Percentiles rank a stretch among this genome's conserved stretches.
phyloP scores from a whole-genome alignment of 2,113 vertebrate genomes.

The Edolisoma coerulescens region DNA sequence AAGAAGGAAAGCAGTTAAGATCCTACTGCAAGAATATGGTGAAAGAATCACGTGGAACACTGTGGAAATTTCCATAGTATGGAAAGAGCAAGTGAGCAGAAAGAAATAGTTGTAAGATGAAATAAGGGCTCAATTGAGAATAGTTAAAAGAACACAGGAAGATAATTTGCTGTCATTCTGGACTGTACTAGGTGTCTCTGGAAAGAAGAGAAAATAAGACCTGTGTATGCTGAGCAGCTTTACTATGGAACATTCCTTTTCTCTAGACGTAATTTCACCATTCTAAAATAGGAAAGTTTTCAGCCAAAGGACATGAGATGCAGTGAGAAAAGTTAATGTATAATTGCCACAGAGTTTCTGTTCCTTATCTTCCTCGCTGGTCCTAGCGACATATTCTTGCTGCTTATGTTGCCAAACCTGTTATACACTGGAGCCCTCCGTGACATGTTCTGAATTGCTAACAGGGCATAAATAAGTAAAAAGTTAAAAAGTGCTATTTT shows the following conservation, averaged over 20 bases:
- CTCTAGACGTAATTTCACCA: not conserved
- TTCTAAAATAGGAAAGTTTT: not conserved
- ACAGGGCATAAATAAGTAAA: not conserved
- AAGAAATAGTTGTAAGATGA: not conserved
- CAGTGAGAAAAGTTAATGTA: not conserved
- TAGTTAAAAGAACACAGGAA: not conserved
- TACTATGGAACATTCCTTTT: not conserved
- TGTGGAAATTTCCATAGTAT: not conserved
- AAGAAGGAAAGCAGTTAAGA: not conserved
- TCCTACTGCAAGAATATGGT: not conserved
- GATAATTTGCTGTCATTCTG: not conserved
- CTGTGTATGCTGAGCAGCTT: not conserved
- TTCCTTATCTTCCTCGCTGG: not conserved
- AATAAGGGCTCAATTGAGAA: not conserved
- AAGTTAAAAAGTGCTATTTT: not conserved
- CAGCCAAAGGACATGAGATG: not conserved
- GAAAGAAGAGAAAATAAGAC: not conserved
- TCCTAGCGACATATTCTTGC: not conserved
- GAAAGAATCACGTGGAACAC: not conserved
- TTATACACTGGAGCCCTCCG: not conserved
- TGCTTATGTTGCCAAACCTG: conserved; percentile 22
- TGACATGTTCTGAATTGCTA: not conserved
- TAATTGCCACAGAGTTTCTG: not conserved
- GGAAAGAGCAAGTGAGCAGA: not conserved
- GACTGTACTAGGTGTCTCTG: not conserved